A percentile compares a stretch with the other conserved stretches of the same genome.
Evolutionary conservation across 2,888 invertebrate genomes (phyloP).

Genomic region (Cheilosia scutellata): DNA sequence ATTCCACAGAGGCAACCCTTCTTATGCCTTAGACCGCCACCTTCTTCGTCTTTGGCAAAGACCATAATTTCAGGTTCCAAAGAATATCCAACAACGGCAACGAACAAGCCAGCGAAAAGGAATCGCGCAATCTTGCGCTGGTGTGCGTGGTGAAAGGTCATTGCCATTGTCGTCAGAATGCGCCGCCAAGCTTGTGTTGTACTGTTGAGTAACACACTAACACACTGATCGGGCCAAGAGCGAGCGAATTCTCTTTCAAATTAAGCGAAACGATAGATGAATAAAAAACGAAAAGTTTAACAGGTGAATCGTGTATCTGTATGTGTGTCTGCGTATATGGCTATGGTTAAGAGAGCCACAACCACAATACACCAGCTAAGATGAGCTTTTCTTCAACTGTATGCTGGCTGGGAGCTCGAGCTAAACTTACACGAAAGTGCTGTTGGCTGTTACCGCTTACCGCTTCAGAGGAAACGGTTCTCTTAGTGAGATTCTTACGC

Average conservation of each 20-base stretch:
- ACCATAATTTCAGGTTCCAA: conserved; percentile 59
- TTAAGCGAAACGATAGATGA: conserved; percentile 8
- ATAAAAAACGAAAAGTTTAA: conserved; percentile 59
- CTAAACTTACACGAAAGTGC: conserved; percentile 51
- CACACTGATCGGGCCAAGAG: conserved; percentile 45
- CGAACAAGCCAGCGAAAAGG: conserved; percentile 55
- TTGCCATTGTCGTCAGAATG: conserved; percentile 67
- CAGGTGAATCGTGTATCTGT: conserved; percentile 58
- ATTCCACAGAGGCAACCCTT: conserved; percentile 48
- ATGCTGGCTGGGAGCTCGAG: not conserved
- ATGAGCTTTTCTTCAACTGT: conserved; percentile 42
- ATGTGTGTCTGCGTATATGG: too few relatives aligned
- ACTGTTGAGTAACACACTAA: conserved; percentile 74
- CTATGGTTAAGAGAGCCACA: conserved; percentile 33
- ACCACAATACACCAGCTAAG: not conserved
- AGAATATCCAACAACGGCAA: conserved; percentile 17
- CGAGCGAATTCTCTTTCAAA: conserved; percentile 51
- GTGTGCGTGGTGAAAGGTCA: conserved; percentile 65
- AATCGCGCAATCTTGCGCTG: conserved; percentile 61
- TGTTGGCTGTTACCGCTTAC: conserved; percentile 8
- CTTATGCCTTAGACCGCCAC: not conserved
- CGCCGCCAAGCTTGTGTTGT: conserved; percentile 27
- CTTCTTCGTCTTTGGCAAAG: conserved; percentile 33
- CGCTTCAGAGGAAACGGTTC: conserved; percentile 61
- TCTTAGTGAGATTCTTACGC: conserved; percentile 68